Evolutionary conservation across 2,113 vertebrate genomes (phyloP), one percentile per base, ranked within the genome.

Genomic region (Merops nubicus): DNA sequence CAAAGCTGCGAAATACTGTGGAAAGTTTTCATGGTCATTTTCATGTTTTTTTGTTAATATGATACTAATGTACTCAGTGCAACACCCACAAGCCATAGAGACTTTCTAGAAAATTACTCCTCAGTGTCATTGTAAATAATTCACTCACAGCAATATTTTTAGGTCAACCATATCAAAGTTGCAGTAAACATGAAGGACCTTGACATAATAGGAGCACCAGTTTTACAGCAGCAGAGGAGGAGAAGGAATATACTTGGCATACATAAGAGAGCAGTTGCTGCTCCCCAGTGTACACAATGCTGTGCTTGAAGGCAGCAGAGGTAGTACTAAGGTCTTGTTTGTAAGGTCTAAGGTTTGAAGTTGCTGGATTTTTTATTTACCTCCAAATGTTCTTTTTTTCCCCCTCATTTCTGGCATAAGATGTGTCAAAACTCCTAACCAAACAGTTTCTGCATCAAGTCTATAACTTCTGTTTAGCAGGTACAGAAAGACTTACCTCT

Each of bases 131-230:
- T 56, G 65, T 78, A 87, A 96, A 93, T 97, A 91, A 96, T 89
- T 93, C 86, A 86, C 43, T 81, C 38, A 9, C 56, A 89, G 80
- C 42, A 84, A 67, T 87, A 74, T 83, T 93, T 95, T 95, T 65
- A 96, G 93, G 87, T 94, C 87, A 94, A 65, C 91, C 75, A 76
- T 70, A 94, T 94, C 89, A 90, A 86, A 95, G 70, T 45, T 51
- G 42, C 74, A 91, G 70, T 48, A 76, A 83, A 88, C 1, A 28
- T 9, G 0, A 94, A 77, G 75, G 82, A 77, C 67, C 78, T 79
- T 93, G 96, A 88, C 89, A 83, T 93, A 93, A 95, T 45, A 95
- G 74, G 77, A 96, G 36, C 84, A 57, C 43, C 38, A 45, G 42
- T 62, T 88, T 47, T 62, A 36, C 53, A 40, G 50, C 57, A 56